phyloP scores from a whole-genome alignment of 2,113 vertebrate genomes.

The Rhagologus leucostigma region DNA sequence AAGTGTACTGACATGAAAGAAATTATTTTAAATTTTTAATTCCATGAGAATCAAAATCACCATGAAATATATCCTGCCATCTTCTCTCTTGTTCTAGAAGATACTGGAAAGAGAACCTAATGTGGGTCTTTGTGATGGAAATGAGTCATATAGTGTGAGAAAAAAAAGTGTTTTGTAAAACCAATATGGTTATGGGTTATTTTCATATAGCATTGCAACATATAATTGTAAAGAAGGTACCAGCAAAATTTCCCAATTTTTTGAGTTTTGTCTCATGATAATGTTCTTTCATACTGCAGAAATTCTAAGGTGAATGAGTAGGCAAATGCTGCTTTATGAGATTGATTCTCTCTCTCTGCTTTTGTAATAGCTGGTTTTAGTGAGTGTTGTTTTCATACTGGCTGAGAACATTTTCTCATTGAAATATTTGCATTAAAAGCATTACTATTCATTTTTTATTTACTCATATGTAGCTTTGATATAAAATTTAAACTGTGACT shows the following conservation, averaged over 20 bases:
- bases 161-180: background rate
- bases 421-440: background rate
- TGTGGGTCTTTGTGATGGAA: background rate
- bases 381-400: background rate
- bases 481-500: constrained; percentile 41
- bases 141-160: background rate
- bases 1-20: background rate
- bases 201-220: background rate
- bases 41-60: background rate
- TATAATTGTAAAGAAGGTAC: background rate
- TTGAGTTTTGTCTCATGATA: background rate
- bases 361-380: background rate
- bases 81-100: background rate
- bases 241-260: background rate
- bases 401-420: background rate
- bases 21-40: background rate
- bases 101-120: background rate
- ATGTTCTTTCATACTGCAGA: background rate
- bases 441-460: background rate
- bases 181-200: background rate
- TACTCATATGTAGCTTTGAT: constrained; percentile 9
- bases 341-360: background rate
- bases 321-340: background rate
- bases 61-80: background rate
- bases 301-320: background rate